Conservation (phyloP, 2,113 vertebrate genomes). For the Poeciliopsis occidentalis region DNA sequence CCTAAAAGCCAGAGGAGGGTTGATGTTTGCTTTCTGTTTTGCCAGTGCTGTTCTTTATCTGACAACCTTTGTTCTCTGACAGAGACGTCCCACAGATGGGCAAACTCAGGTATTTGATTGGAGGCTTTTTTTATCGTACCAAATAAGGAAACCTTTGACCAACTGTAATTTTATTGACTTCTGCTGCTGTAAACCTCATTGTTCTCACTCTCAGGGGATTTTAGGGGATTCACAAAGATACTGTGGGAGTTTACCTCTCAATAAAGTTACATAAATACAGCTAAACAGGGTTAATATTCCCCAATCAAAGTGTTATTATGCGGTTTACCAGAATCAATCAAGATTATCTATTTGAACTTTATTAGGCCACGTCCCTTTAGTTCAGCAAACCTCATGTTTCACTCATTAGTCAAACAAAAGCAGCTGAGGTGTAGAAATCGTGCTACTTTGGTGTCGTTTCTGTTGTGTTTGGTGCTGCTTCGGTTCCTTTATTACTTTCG, state of each 20-base stretch:
- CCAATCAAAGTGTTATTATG: rapidly evolving
- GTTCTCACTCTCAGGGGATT: background rate
- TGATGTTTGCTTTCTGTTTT: background rate
- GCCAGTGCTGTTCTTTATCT: background rate
- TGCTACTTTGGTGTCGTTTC: background rate
- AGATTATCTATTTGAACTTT: background rate
- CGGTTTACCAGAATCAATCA: rapidly evolving
- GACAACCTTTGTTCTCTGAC: background rate
- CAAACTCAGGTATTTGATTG: background rate
- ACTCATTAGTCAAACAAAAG: background rate
- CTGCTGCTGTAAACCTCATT: background rate
- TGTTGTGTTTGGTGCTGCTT: conserved; percentile 13
- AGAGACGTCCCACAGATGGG: background rate
- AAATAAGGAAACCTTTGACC: background rate
- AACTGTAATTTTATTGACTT: rapidly evolving
- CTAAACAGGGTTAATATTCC: rapidly evolving
- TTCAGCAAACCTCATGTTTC: background rate
- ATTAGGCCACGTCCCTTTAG: no score
- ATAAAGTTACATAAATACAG: rapidly evolving
- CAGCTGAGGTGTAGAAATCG: background rate
- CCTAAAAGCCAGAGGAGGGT: background rate
- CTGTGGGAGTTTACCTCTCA: rapidly evolving
- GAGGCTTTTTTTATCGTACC: background rate
- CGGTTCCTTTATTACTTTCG: conserved; percentile 7
- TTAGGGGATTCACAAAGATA: conserved; percentile 39